Conservation (phyloP, 2,888 invertebrate genomes). For the Cynaeus angustus region DNA sequence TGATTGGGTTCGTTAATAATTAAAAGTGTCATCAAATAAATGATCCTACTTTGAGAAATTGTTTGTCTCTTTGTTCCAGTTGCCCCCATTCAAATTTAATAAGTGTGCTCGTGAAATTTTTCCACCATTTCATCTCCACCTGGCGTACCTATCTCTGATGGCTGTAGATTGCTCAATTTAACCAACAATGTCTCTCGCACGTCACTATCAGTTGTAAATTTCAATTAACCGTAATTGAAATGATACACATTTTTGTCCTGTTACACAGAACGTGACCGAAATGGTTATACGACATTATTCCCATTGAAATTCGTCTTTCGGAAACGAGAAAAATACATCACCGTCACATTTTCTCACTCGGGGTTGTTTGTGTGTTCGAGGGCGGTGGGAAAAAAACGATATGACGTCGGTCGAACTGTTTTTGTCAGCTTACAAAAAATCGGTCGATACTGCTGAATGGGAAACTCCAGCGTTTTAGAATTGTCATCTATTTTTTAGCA, state of each 20-base stretch:
- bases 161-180: conserved; percentile 3
- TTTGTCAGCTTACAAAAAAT: conserved; percentile 21
- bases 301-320: conserved; percentile 5
- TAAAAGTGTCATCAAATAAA: neutral
- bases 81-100: neutral
- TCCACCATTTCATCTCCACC: conserved; percentile 11
- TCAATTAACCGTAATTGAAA: conserved; percentile 56
- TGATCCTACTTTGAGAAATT: neutral
- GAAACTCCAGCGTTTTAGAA: neutral
- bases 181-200: conserved; percentile 13
- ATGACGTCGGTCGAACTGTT: conserved; percentile 30
- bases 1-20: too few relatives aligned
- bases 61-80: neutral
- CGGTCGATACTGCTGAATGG: conserved; percentile 32
- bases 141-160: neutral
- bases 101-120: neutral
- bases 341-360: conserved; percentile 16
- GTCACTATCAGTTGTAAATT: conserved; percentile 49
- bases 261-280: conserved; percentile 56
- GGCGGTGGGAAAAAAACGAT: conserved; percentile 20
- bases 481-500: conserved; percentile 20
- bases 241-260: conserved; percentile 53
- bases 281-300: conserved; percentile 53
- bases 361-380: conserved; percentile 45
- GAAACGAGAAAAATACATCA: conserved; percentile 3